phyloP scores from a whole-genome alignment of 2,888 invertebrate genomes.

The Bibio marci region DNA sequence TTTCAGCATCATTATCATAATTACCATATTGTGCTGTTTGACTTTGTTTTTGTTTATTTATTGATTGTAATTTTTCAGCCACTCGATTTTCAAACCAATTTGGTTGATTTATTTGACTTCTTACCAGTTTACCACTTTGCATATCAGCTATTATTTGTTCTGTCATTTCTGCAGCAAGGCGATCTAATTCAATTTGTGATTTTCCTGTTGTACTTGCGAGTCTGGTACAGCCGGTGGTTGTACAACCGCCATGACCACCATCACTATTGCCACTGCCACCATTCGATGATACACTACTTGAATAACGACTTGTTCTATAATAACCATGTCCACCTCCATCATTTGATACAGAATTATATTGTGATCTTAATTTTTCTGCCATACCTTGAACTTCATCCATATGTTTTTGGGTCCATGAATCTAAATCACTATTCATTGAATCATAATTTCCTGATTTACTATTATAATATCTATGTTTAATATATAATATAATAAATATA shows the following conservation, averaged over 20 bases:
- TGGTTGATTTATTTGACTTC: slow-evolving; percentile 19
- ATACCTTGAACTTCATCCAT: slow-evolving; percentile 20
- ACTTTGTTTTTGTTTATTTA: slow-evolving; percentile 11
- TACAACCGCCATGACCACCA: slow-evolving; percentile 2
- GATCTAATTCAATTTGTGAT: slow-evolving; percentile 15
- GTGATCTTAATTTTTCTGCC: slow-evolving; percentile 19
- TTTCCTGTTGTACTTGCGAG: slow-evolving; percentile 15
- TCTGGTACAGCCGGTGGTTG: slow-evolving; percentile 10
- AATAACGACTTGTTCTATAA: slow-evolving; percentile 1
- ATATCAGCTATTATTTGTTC: slow-evolving; percentile 22
- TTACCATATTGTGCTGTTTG: background rate
- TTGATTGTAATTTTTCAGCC: slow-evolving; percentile 17
- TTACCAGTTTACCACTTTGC: slow-evolving; percentile 18
- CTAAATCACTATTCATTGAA: slow-evolving; percentile 11
- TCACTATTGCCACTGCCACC: background rate
- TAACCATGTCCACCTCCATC: slow-evolving; percentile 6
- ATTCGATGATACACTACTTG: slow-evolving; percentile 1
- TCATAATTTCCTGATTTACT: background rate
- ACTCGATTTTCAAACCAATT: slow-evolving; percentile 25
- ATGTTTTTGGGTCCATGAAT: slow-evolving; percentile 20
- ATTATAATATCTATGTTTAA: background rate
- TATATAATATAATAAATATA: background rate
- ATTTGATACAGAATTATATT: slow-evolving; percentile 20
- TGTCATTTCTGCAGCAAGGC: slow-evolving; percentile 13
- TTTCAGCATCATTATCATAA: background rate